phyloP scores from a whole-genome alignment of 2,888 invertebrate genomes.

The Volucella inflata region DNA sequence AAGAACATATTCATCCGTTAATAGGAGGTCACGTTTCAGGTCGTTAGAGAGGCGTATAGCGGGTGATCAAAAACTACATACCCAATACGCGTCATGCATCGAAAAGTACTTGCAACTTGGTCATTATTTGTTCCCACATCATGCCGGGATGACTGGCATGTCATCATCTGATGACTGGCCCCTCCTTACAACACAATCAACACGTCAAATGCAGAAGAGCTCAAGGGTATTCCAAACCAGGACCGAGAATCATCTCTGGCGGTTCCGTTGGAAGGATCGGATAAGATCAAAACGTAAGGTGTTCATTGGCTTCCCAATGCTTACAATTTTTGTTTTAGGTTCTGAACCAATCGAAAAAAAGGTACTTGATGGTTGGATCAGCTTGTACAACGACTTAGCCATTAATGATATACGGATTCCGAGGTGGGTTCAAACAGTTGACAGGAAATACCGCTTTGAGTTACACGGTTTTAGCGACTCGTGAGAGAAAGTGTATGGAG shows the following conservation, averaged over 20 bases:
- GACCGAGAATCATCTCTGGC: not conserved
- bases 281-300: too few relatives aligned
- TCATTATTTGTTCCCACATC: conserved; percentile 21
- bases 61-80: not conserved
- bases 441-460: too few relatives aligned
- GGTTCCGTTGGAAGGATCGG: too few relatives aligned
- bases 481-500: conserved; percentile 30
- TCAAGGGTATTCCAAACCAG: not conserved
- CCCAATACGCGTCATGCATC: conserved; percentile 24
- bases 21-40: conserved; percentile 12
- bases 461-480: conserved; percentile 24
- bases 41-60: too few relatives aligned
- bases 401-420: too few relatives aligned
- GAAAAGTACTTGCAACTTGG: conserved; percentile 18
- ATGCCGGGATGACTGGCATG: not conserved
- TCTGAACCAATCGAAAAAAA: too few relatives aligned
- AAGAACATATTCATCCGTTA: conserved; percentile 11
- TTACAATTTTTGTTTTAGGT: too few relatives aligned
- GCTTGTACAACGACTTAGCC: too few relatives aligned
- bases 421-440: too few relatives aligned
- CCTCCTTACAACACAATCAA: conserved; percentile 18
- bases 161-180: conserved; percentile 16
- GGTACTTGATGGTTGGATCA: too few relatives aligned
- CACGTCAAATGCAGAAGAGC: not conserved
- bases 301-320: too few relatives aligned